A percentile compares a stretch with the other conserved stretches of the same genome.
Evolutionary conservation across 2,888 invertebrate genomes (phyloP).

Genomic region (Automeris io): DNA sequence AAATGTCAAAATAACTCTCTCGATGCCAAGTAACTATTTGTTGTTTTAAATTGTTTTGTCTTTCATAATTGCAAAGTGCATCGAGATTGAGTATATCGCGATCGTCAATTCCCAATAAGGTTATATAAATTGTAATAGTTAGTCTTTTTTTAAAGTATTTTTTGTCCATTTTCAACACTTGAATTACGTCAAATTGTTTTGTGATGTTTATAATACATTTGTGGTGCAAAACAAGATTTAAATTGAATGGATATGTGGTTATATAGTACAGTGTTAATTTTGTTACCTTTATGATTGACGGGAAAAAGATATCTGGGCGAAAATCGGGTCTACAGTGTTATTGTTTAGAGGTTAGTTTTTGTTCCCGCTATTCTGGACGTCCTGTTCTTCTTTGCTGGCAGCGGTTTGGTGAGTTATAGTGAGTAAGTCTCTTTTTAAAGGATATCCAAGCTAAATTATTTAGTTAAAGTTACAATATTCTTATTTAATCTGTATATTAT

Average conservation of each 20-base stretch:
- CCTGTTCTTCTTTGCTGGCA: slow-evolving; percentile 37
- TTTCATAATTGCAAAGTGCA: slow-evolving; percentile 30
- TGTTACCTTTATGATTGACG: slow-evolving; percentile 4
- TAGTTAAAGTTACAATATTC: not conserved
- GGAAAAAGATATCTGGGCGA: slow-evolving; percentile 18
- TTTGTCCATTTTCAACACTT: slow-evolving; percentile 31
- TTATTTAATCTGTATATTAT: not conserved
- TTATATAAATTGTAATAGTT: slow-evolving; percentile 13
- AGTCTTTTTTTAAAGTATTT: slow-evolving; percentile 23
- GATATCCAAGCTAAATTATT: slow-evolving; percentile 48
- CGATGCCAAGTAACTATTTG: slow-evolving; percentile 61
- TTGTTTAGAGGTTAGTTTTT: slow-evolving; percentile 64
- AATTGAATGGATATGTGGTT: slow-evolving; percentile 11
- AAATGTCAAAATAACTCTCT: slow-evolving; percentile 64
- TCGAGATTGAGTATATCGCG: slow-evolving; percentile 56
- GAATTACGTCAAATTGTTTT: slow-evolving; percentile 60
- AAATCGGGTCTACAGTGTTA: slow-evolving; percentile 36
- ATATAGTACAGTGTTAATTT: slow-evolving; percentile 18
- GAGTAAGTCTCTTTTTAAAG: slow-evolving; percentile 53
- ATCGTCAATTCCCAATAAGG: slow-evolving; percentile 13
- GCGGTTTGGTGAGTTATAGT: slow-evolving; percentile 71
- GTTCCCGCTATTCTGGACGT: slow-evolving; percentile 63
- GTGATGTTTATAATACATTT: slow-evolving; percentile 47
- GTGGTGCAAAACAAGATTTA: slow-evolving; percentile 20
- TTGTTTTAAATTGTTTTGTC: slow-evolving; percentile 49